Percentiles rank a stretch among this genome's conserved stretches.
phyloP scores from a whole-genome alignment of 2,888 invertebrate genomes.

The Drosophila colorata region DNA sequence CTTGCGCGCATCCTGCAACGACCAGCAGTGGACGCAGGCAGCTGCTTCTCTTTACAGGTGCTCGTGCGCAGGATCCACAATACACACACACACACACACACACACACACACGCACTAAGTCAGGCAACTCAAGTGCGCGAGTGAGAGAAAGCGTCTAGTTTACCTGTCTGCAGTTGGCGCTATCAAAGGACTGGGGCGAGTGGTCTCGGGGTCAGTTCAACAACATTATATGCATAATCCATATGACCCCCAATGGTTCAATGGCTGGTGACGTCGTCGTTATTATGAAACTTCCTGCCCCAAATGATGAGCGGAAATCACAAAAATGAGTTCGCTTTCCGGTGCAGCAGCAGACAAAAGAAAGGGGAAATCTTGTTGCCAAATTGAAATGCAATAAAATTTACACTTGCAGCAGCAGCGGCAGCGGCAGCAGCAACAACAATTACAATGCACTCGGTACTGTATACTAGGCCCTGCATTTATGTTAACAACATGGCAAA shows the following conservation, averaged over 20 bases:
- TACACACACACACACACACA: slow-evolving; percentile 5
- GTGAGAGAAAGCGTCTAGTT: background rate
- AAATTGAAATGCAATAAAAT: slow-evolving; percentile 81
- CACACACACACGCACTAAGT: slow-evolving; percentile 2
- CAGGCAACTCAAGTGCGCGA: background rate
- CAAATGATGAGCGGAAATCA: slow-evolving; percentile 76
- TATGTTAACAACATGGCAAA: slow-evolving; percentile 54
- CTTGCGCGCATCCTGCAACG: slow-evolving; percentile 57
- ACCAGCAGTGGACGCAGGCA: slow-evolving; percentile 28
- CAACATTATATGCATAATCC: slow-evolving; percentile 45
- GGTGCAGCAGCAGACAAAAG: slow-evolving; percentile 48
- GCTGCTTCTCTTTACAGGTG: slow-evolving; percentile 70
- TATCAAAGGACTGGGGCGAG: background rate
- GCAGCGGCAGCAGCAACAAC: slow-evolving; percentile 47
- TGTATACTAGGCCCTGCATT: slow-evolving; percentile 48
- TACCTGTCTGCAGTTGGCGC: background rate
- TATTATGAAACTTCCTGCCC: slow-evolving; percentile 77
- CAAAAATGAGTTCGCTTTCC: slow-evolving; percentile 78
- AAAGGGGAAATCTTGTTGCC: slow-evolving; percentile 70
- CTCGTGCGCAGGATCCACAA: slow-evolving; percentile 65
- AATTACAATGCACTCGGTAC: slow-evolving; percentile 54
- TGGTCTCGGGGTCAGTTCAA: background rate
- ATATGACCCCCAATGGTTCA: slow-evolving; percentile 37
- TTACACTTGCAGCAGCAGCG: slow-evolving; percentile 74
- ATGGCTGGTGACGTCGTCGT: slow-evolving; percentile 54